Evolutionary conservation across 2,797 vertebrate species (phyloP), one percentile per base, ranked within the genome.

Genomic region (Pantherophis alleghaniensis): DNA sequence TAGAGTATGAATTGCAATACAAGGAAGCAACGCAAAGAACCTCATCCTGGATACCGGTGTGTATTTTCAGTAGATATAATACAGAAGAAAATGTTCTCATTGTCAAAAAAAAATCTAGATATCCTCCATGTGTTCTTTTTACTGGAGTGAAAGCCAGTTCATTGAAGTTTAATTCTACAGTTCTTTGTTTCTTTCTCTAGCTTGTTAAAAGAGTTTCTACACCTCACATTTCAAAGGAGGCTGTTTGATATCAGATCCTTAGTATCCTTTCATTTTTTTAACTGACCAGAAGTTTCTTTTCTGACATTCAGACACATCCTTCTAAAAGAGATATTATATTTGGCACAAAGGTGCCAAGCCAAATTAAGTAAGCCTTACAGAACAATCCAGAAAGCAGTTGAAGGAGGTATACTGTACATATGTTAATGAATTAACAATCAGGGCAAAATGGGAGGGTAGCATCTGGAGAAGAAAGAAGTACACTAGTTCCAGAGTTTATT

Each of bases 1-100:
- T 59, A 28, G 2, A 3, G 0, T 83, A 96, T 53, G 94, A 96
- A 92, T 37, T 97, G 92, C 96, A 95, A 87, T 97, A 97, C 91
- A 96, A 92, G 94, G 96, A 97, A 32, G 93, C 37, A 57, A 20
- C 56, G 37, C 14, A 61, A 92, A 37, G 91, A 79, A 11, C 94
- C 6, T 11, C 88, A 89, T 42, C 0, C 0, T 97, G 97, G 97
- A 95, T 32, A 0, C 18, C 63, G 79, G 97, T 97, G 91, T 96
- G 96, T 96, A 91, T 53, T 94, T 63, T 79, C 91, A 79, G 28
- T 42, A 79, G 20, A 32, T 6, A 4, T 66, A 47, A 18, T 9
- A 16, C 16, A 66, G 60, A 63, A 89, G 28, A 20, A 59, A 32
- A 56, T 59, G 32, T 59, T 88, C 87, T 22, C 32, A 14, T 59